These are phyloP conservation scores for Ailurus styani DNA, from an alignment of 2,113 vertebrate species.

Conservation along the genomic window DNA sequence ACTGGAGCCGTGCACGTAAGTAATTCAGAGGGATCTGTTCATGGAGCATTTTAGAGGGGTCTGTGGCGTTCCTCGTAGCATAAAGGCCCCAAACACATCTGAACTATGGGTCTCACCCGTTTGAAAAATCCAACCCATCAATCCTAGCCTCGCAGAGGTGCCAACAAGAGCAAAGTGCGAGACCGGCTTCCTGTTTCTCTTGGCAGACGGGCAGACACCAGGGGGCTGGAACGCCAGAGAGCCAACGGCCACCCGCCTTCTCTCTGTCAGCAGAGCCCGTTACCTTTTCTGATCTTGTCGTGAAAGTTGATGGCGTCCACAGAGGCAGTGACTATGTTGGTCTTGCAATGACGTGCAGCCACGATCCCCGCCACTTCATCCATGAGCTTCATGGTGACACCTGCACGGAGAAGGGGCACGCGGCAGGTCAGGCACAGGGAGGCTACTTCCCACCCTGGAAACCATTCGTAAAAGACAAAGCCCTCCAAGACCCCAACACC, in stretches of 20 bases:
- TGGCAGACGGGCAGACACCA: fast-evolving
- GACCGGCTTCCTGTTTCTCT: fast-evolving
- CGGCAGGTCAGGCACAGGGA: fast-evolving
- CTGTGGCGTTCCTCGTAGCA: fast-evolving
- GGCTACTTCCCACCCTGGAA: fast-evolving
- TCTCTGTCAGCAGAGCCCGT: fast-evolving
- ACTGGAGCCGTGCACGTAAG: fast-evolving
- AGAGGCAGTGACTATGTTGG: constrained; percentile 94
- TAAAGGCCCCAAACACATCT: fast-evolving
- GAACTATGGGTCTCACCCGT: neutral
- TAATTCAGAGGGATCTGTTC: fast-evolving
- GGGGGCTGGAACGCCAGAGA: fast-evolving
- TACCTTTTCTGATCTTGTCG: constrained; percentile 95
- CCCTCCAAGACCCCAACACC: fast-evolving
- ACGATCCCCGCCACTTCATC: constrained; percentile 96
- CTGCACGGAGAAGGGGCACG: constrained; percentile 73
- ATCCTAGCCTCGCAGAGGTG: fast-evolving
- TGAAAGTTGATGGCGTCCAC: constrained; percentile 98
- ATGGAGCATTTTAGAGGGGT: fast-evolving
- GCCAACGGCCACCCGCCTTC: fast-evolving
- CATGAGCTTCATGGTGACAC: constrained; percentile 99
- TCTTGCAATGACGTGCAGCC: constrained; percentile 93
- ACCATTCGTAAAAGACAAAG: too few relatives aligned
- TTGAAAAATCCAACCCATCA: fast-evolving
- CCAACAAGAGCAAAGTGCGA: fast-evolving